Percentiles rank a stretch among this genome's conserved stretches.
phyloP scores from a whole-genome alignment of 2,888 invertebrate species.

The Taenaris catops region DNA sequence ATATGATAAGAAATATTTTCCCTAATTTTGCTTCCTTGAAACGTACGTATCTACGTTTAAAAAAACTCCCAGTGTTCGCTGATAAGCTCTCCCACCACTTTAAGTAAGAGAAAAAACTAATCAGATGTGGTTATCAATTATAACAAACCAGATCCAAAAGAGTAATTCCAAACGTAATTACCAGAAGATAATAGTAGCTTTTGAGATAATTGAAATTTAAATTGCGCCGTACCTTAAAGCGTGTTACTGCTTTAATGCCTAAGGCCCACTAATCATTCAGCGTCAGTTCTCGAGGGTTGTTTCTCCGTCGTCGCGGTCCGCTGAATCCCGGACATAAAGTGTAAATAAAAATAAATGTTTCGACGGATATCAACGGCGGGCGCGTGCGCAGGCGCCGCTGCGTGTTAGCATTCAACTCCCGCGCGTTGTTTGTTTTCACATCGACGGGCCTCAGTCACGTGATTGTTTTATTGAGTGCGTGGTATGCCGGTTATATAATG shows the following conservation, averaged over 20 bases:
- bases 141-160: not conserved
- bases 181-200: too few relatives aligned
- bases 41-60: too few relatives aligned
- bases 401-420: constrained; percentile 60
- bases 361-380: constrained; percentile 46
- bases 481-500: constrained; percentile 40
- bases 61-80: too few relatives aligned
- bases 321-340: constrained; percentile 43
- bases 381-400: constrained; percentile 58
- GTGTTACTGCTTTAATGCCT: too few relatives aligned
- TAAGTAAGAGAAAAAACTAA: too few relatives aligned
- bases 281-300: too few relatives aligned
- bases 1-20: too few relatives aligned
- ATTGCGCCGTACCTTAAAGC: too few relatives aligned
- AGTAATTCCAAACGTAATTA: not conserved
- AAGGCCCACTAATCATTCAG: too few relatives aligned
- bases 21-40: too few relatives aligned
- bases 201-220: constrained; percentile 2
- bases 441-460: constrained; percentile 42
- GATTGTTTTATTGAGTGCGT: constrained; percentile 58
- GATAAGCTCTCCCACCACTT: too few relatives aligned
- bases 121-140: not conserved
- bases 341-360: constrained; percentile 68
- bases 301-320: constrained; percentile 29
- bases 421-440: constrained; percentile 62